Percentiles rank a stretch among this genome's conserved stretches.
phyloP scores from a whole-genome alignment of 2,888 invertebrate species.

The Taphrorychus bicolor region DNA sequence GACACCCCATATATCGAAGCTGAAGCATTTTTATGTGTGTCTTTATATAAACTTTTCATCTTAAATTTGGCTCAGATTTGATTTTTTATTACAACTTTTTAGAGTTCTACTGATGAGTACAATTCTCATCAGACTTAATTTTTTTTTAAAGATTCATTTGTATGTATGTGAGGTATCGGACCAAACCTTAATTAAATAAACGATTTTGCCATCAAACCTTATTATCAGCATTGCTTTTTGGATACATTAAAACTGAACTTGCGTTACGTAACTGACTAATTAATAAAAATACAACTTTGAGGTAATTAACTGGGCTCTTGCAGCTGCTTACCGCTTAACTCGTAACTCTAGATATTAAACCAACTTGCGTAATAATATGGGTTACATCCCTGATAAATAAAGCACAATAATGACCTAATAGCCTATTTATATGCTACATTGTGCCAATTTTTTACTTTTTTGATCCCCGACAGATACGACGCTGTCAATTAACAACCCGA shows the following conservation, averaged over 20 bases:
- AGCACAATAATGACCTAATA: constrained; percentile 20
- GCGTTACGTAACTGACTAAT: background rate
- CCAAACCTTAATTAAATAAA: background rate
- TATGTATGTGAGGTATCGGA: too few relatives aligned
- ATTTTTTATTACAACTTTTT: too few relatives aligned
- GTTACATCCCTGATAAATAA: too few relatives aligned
- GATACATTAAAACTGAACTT: background rate
- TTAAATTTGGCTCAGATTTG: too few relatives aligned
- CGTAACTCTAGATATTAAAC: constrained; percentile 6
- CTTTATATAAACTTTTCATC: too few relatives aligned
- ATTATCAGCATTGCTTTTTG: background rate
- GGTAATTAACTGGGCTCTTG: background rate
- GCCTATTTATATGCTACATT: constrained; percentile 11
- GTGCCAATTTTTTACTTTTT: constrained; percentile 27
- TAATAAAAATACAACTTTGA: background rate
- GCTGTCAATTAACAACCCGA: background rate
- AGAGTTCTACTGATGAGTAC: too few relatives aligned
- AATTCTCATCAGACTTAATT: too few relatives aligned
- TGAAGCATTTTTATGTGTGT: too few relatives aligned
- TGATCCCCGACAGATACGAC: constrained; percentile 13
- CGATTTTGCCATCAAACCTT: background rate
- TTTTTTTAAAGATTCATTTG: too few relatives aligned
- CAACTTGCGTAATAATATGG: constrained; percentile 11
- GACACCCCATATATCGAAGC: too few relatives aligned
- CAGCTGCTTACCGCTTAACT: background rate